Evolutionary conservation across 2,797 vertebrate genomes (phyloP).

Genomic region (Chromis chromis): DNA sequence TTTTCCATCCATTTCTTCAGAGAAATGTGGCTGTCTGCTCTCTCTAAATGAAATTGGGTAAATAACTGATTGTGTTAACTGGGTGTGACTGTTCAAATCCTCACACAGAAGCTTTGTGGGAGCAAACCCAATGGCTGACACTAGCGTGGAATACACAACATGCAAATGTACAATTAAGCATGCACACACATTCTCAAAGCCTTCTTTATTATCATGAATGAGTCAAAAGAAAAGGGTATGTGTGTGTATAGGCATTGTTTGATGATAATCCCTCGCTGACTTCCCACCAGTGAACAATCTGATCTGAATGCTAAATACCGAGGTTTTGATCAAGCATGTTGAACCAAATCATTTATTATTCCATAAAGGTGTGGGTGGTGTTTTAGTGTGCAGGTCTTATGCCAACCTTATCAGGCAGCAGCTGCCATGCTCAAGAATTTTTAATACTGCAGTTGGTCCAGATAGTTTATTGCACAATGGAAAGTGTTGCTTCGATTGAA

Average conservation of each 20-base stretch:
- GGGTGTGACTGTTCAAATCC: slow-evolving; percentile 11
- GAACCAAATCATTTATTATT: background rate
- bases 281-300: background rate
- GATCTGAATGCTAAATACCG: background rate
- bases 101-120: slow-evolving; percentile 13
- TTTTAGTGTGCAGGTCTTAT: background rate
- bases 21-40: slow-evolving; percentile 4
- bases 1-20: slow-evolving; percentile 1
- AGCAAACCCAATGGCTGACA: background rate
- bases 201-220: background rate
- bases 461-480: background rate
- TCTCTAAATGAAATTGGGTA: background rate
- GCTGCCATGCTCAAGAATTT: background rate
- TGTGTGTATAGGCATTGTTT: background rate
- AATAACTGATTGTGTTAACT: slow-evolving; percentile 18
- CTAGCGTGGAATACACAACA: background rate
- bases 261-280: background rate
- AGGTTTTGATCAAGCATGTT: background rate
- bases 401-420: background rate
- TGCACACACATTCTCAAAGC: slow-evolving; percentile 7
- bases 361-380: background rate
- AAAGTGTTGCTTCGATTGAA: background rate
- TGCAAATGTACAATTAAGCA: background rate
- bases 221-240: background rate
- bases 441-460: too few species aligned